Conservation (phyloP, 2,797 vertebrate species). For the Chiroxiphia lanceolata region DNA sequence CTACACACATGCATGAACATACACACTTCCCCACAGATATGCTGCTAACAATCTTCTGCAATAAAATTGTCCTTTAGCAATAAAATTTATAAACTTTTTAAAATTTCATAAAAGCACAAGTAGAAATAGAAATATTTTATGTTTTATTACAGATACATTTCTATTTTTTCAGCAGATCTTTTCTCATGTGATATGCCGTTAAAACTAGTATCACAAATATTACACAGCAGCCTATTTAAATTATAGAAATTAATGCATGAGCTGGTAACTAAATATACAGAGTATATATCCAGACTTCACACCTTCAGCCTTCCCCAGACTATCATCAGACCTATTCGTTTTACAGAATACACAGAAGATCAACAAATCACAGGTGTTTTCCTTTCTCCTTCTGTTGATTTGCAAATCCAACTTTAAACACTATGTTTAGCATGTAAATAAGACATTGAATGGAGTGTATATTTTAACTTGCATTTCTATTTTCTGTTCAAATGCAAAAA, state of each 20-base stretch:
- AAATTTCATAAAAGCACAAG: neutral
- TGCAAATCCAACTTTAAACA: neutral
- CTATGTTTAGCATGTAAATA: neutral
- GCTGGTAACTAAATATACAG: neutral
- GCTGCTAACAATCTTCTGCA: neutral
- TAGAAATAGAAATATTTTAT: neutral
- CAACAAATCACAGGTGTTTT: neutral
- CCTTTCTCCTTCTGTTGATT: neutral
- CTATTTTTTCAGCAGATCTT: neutral
- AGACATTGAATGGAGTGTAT: neutral
- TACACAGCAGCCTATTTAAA: neutral
- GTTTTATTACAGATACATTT: neutral
- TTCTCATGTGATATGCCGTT: neutral
- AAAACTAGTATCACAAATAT: neutral
- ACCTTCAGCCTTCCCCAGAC: neutral
- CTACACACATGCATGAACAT: neutral
- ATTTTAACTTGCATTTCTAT: neutral
- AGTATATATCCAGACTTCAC: neutral
- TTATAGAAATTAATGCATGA: neutral
- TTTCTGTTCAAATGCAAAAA: neutral
- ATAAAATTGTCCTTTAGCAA: neutral
- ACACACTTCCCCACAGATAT: neutral
- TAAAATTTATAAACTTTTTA: neutral
- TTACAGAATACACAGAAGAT: neutral
- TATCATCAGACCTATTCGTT: accelerated